These are phyloP conservation scores for Pygocentrus nattereri DNA, from an alignment of 2,797 vertebrate genomes.

Conservation along the genomic window DNA sequence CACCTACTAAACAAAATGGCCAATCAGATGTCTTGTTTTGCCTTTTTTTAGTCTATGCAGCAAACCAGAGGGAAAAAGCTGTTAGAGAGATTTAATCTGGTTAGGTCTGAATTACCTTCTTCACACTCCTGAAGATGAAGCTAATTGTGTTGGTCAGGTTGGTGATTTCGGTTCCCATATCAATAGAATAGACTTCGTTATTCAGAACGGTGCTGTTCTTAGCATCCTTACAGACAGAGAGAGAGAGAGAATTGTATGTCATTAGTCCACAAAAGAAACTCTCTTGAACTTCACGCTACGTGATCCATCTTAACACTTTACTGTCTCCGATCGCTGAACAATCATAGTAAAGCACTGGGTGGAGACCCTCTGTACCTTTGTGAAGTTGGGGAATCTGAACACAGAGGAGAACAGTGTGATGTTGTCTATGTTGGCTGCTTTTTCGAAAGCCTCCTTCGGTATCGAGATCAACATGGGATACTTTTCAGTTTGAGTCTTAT, in stretches of 20 bases:
- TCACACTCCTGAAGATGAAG: conserved; percentile 50
- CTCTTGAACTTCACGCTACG: too few species aligned
- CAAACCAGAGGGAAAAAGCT: too few species aligned
- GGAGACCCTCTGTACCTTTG: conserved; percentile 58
- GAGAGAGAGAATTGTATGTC: too few species aligned
- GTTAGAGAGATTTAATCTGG: too few species aligned
- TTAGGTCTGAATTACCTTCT: conserved; percentile 64
- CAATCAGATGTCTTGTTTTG: too few species aligned
- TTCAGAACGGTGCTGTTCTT: conserved; percentile 62
- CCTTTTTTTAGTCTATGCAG: too few species aligned
- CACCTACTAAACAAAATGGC: too few species aligned
- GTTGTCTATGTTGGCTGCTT: fast-evolving
- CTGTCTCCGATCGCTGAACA: neutral
- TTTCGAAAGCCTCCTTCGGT: conserved; percentile 66
- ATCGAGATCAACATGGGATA: conserved; percentile 55
- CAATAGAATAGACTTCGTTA: conserved; percentile 68
- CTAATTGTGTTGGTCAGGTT: conserved; percentile 68
- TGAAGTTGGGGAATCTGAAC: conserved; percentile 52
- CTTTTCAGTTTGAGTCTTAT: fast-evolving
- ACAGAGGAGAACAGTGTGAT: neutral
- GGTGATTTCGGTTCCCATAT: conserved; percentile 61
- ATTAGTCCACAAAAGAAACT: too few species aligned
- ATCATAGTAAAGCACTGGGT: neutral
- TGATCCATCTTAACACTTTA: too few species aligned
- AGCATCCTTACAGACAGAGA: conserved; percentile 62